Evolutionary conservation across 2,888 invertebrate species (phyloP), one percentile per base, ranked within the genome.

Genomic region (Ryuthela nishihirai): DNA sequence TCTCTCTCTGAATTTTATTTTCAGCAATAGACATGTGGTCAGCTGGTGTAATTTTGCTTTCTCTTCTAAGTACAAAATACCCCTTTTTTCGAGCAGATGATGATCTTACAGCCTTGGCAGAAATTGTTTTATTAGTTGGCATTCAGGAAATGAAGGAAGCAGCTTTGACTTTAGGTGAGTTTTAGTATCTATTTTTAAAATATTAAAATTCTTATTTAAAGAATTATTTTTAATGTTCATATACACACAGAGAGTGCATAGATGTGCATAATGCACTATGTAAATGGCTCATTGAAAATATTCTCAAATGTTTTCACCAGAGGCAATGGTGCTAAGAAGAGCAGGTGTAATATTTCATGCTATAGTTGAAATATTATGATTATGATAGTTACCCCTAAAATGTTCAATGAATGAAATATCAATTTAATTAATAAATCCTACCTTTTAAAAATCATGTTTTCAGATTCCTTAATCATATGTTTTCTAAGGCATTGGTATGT

Each of bases 11-110:
- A 29, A 46, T 64, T 73, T 76, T 29, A 17, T n/a, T 23, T 17
- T 6, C 73, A 80, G 87, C 87, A 61, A 87, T 93, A 65, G 93
- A 93, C 76, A 80, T 88, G 69, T 93, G 93, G 92, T 88, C 92
- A 43, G 82, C 83, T 38, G 92, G 92, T 54, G 85, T 92, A 44
- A 88, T 92, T 67, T 81, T 92, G 71, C 77, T 88, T 4, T 83
- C 84, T 45, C 80, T 88, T 65, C 78, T 92, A 32, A 85, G 85
- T 67, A 83, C 83, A 36, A 83, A 88, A 10, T 88, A 87, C 77
- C 89, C 89, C 46, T 86, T 92, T 74, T 88, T 92, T 73, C 83
- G 85, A 68, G 87, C 88, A 20, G 81, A 83, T 26, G 88, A 88
- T 74, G 87, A 88, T 71, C 76, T 82, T 63, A 80, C 85, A 29